phyloP scores from a whole-genome alignment of 2,113 vertebrate genomes.

The Natator depressus region DNA sequence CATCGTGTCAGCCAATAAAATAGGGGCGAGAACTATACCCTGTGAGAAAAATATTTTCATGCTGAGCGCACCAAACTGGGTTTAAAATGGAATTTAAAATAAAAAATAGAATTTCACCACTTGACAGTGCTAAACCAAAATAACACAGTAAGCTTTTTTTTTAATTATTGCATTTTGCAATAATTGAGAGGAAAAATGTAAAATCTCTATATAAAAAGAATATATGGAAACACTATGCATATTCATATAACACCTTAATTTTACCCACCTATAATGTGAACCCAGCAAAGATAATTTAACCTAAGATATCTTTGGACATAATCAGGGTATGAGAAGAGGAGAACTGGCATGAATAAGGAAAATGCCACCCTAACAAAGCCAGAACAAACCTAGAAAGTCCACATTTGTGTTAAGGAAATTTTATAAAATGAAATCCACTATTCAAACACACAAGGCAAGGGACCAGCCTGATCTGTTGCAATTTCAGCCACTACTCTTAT shows the following conservation, averaged over 20 bases:
- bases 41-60: too few relatives aligned
- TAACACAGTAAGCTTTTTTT: neutral
- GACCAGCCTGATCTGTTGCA: neutral
- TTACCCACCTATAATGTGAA: neutral
- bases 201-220: neutral
- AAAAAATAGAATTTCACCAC: neutral
- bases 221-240: constrained; percentile 17
- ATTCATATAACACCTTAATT: neutral
- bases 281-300: neutral
- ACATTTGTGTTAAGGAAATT: neutral
- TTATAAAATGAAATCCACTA: neutral
- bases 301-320: neutral
- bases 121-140: neutral
- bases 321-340: neutral
- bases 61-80: neutral
- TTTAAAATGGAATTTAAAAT: neutral
- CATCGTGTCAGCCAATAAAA: too few relatives aligned
- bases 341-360: accelerated
- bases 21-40: too few relatives aligned
- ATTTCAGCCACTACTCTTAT: neutral
- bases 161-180: neutral
- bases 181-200: neutral
- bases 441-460: neutral
- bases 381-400: neutral
- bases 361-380: accelerated